A percentile compares a stretch with the other conserved stretches of the same genome.
Evolutionary conservation across 2,113 vertebrate species (phyloP).

Genomic region (Morone saxatilis): DNA sequence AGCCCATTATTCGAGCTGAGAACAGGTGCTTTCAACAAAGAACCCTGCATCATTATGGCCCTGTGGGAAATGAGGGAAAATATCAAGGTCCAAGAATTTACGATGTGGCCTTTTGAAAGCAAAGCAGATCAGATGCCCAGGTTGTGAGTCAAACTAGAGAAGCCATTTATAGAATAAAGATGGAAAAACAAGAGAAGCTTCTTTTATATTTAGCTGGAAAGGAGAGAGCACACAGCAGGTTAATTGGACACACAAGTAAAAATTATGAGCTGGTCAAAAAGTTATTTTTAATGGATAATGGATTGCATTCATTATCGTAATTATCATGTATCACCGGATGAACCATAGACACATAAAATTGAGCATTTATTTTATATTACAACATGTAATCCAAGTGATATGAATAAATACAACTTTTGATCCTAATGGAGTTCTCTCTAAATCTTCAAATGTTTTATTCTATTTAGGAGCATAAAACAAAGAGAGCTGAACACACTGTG

Average conservation of each 20-base stretch:
- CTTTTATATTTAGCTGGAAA: neutral
- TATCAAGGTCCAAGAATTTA: conserved; percentile 70
- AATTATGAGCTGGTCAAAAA: conserved; percentile 37
- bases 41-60: conserved; percentile 62
- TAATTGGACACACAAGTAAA: conserved; percentile 38
- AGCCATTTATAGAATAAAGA: conserved; percentile 44
- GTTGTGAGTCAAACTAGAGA: conserved; percentile 25
- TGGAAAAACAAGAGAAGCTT: conserved; percentile 24
- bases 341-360: conserved; percentile 19
- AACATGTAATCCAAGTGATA: neutral
- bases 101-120: conserved; percentile 57
- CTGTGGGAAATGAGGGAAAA: conserved; percentile 65
- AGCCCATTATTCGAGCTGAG: conserved; percentile 67
- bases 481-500: neutral
- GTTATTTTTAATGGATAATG: conserved; percentile 36
- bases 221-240: conserved; percentile 24
- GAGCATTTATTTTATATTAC: neutral
- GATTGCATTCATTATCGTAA: conserved; percentile 63
- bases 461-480: neutral
- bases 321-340: conserved; percentile 35
- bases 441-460: neutral
- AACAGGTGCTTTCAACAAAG: conserved; percentile 81
- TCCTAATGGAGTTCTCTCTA: neutral
- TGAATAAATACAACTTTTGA: neutral
- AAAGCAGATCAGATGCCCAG: conserved; percentile 52